Evolutionary conservation across 2,888 invertebrate genomes (phyloP).

Genomic region (Autographa pulchrina): DNA sequence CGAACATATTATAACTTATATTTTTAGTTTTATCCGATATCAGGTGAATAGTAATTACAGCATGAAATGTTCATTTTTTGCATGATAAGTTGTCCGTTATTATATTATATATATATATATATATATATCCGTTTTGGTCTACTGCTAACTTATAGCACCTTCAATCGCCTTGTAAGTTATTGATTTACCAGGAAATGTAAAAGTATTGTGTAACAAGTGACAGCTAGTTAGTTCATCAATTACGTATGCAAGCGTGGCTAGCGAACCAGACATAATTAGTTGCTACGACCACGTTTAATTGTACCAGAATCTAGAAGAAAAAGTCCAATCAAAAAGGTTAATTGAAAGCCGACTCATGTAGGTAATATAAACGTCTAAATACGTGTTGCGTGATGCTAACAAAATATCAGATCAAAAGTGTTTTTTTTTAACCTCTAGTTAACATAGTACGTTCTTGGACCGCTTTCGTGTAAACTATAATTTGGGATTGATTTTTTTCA

Average conservation of each 20-base stretch:
- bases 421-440: neutral
- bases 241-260: constrained; percentile 29
- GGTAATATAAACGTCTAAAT: neutral
- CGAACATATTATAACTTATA: no score
- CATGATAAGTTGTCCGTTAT: no score
- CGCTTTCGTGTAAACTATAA: no score
- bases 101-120: no score
- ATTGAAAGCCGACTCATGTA: neutral
- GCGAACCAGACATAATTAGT: constrained; percentile 26
- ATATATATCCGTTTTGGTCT: no score
- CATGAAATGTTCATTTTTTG: no score
- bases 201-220: constrained; percentile 27
- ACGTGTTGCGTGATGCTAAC: neutral
- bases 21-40: no score
- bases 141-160: no score
- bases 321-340: neutral
- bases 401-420: neutral
- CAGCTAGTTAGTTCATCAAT: constrained; percentile 43
- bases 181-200: constrained; percentile 34
- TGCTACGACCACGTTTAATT: constrained; percentile 10
- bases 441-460: neutral
- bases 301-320: neutral
- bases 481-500: no score
- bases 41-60: no score
- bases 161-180: constrained; percentile 2